Evolutionary conservation across 2,888 invertebrate species (phyloP).

Genomic region (Chaetoderma sp.): DNA sequence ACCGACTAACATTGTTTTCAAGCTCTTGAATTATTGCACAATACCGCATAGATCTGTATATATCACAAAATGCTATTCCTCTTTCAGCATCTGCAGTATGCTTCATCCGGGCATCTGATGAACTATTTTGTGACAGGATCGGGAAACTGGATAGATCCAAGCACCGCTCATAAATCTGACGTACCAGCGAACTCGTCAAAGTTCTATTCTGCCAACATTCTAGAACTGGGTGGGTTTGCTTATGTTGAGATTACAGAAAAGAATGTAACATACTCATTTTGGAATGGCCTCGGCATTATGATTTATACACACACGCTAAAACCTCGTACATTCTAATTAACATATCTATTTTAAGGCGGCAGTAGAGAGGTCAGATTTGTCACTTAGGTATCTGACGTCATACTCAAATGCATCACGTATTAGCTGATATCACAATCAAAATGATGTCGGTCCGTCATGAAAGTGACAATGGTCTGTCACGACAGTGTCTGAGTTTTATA

Average conservation of each 20-base stretch:
- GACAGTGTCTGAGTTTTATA: no score
- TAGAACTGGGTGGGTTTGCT: slow-evolving; percentile 39
- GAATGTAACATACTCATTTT: slow-evolving; percentile 25
- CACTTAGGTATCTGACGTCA: no score
- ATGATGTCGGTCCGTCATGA: no score
- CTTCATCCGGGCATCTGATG: neutral
- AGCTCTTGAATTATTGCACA: no score
- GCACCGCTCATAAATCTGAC: neutral
- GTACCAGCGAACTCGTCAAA: neutral
- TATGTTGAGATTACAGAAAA: slow-evolving; percentile 5
- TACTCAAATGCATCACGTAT: no score
- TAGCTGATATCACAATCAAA: no score
- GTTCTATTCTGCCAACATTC: slow-evolving; percentile 14
- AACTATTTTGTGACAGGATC: slow-evolving; percentile 5
- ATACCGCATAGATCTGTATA: no score
- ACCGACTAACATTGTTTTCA: no score
- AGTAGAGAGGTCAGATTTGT: no score
- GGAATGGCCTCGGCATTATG: slow-evolving; percentile 17
- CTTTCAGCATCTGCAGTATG: slow-evolving; percentile 4
- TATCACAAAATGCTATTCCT: neutral
- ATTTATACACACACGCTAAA: slow-evolving; percentile 8
- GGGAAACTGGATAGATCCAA: neutral
- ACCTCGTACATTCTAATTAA: no score
- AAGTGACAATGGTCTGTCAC: no score
- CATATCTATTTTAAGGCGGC: no score